phyloP scores from a whole-genome alignment of 2,113 vertebrate species.

The Anthoscopus minutus region DNA sequence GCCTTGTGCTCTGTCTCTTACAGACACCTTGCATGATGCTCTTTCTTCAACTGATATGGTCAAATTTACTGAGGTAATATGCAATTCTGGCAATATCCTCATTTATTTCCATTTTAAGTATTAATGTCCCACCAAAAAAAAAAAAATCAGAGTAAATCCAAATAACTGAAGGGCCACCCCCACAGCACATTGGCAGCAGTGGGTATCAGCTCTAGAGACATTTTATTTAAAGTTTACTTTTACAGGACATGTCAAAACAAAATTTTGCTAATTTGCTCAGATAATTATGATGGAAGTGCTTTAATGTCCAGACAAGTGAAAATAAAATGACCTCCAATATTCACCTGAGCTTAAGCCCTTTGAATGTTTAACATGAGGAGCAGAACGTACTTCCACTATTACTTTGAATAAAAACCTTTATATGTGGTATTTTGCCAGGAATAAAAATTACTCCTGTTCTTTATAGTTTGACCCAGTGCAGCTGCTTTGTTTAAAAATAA shows the following conservation, averaged over 20 bases:
- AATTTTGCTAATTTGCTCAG: conserved; percentile 3
- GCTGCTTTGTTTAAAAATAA: conserved; percentile 35
- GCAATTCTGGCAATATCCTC: neutral
- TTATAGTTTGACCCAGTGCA: conserved; percentile 21
- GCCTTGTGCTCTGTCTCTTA: neutral
- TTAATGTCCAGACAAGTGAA: conserved; percentile 9
- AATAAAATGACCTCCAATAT: neutral
- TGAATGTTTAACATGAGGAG: neutral
- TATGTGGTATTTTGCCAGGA: neutral
- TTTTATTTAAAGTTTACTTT: neutral
- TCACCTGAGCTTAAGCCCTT: neutral
- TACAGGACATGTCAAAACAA: neutral
- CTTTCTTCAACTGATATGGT: neutral
- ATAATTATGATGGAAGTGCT: neutral
- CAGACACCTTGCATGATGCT: too few relatives aligned
- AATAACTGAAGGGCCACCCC: neutral
- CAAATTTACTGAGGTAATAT: neutral
- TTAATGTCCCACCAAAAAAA: neutral
- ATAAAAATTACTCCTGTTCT: neutral
- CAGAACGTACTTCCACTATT: neutral
- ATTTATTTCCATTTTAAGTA: neutral
- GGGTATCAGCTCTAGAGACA: neutral
- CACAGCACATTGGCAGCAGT: neutral
- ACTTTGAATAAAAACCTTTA: neutral
- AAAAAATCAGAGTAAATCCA: neutral